Conservation (phyloP, 2,888 invertebrate species). For the Myathropa florea region DNA sequence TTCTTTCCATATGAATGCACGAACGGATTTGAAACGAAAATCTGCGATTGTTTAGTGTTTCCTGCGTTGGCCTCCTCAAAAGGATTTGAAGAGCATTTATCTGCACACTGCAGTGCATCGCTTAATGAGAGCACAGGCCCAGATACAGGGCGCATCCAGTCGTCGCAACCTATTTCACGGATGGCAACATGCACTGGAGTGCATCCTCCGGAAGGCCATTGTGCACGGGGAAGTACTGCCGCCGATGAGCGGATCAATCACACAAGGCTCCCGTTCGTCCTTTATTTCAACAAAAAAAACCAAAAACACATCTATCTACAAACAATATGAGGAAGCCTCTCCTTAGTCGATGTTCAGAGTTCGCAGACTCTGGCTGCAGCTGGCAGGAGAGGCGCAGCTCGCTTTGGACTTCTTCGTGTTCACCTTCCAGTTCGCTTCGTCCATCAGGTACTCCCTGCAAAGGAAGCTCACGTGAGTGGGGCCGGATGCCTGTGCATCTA, state of each 20-base stretch:
- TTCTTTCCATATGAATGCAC: conserved; percentile 24
- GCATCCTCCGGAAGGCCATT: conserved; percentile 24
- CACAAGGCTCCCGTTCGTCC: background rate
- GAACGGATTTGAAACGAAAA: conserved; percentile 11
- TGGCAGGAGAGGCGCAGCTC: background rate
- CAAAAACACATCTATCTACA: conserved; percentile 4
- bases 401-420: conserved; percentile 80
- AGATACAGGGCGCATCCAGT: background rate
- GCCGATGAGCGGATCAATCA: conserved; percentile 26
- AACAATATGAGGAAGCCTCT: background rate
- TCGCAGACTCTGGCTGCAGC: conserved; percentile 29
- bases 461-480: conserved; percentile 47
- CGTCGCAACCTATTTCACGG: conserved; percentile 40
- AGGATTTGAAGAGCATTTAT: conserved; percentile 13
- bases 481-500: conserved; percentile 76
- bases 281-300: conserved; percentile 13
- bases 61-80: background rate
- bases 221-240: no score
- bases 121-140: background rate
- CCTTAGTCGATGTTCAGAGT: conserved; percentile 33
- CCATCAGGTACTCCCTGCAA: conserved; percentile 83
- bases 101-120: conserved; percentile 19
- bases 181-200: conserved; percentile 40
- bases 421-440: conserved; percentile 81
- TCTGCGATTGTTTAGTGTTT: conserved; percentile 10